Percentiles rank a stretch among this genome's conserved stretches.
These are phyloP conservation scores for Drosophila kohkoa DNA, from an alignment of 1,140 invertebrate genomes.

Conservation along the genomic window DNA sequence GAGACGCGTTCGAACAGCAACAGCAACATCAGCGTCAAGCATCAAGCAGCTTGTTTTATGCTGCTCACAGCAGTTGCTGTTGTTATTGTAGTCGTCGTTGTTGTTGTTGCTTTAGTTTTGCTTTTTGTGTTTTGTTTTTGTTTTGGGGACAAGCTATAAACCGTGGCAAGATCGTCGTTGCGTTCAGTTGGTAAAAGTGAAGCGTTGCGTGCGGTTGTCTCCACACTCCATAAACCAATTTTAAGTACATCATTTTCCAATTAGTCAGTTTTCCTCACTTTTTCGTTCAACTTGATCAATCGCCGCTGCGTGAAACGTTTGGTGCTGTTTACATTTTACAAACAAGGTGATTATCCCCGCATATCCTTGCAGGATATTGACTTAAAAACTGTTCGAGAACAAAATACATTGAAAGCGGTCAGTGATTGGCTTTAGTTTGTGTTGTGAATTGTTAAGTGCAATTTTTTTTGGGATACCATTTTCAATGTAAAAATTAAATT, in stretches of 20 bases:
- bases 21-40: conserved; percentile 46
- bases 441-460: conserved; percentile 24
- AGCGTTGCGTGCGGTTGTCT: conserved; percentile 81
- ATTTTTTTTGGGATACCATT: neutral
- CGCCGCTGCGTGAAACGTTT: conserved; percentile 21
- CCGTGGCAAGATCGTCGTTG: conserved; percentile 80
- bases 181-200: conserved; percentile 84
- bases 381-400: conserved; percentile 2
- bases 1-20: conserved; percentile 59
- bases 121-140: conserved; percentile 51
- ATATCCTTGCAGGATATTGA: conserved; percentile 30
- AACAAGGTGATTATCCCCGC: conserved; percentile 46
- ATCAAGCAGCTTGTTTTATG: conserved; percentile 29
- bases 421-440: conserved; percentile 2
- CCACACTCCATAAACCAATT: conserved; percentile 37
- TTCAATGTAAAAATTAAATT: too few relatives aligned
- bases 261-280: conserved; percentile 7
- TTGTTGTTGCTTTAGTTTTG: conserved; percentile 45
- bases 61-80: conserved; percentile 17
- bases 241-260: conserved; percentile 38
- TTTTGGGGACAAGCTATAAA: conserved; percentile 81
- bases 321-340: conserved; percentile 1
- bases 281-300: conserved; percentile 8
- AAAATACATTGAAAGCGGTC: conserved; percentile 6
- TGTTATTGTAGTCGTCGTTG: conserved; percentile 21